Evolutionary conservation across 1,140 invertebrate genomes (phyloP).

Genomic region (Drosophila parvula): DNA sequence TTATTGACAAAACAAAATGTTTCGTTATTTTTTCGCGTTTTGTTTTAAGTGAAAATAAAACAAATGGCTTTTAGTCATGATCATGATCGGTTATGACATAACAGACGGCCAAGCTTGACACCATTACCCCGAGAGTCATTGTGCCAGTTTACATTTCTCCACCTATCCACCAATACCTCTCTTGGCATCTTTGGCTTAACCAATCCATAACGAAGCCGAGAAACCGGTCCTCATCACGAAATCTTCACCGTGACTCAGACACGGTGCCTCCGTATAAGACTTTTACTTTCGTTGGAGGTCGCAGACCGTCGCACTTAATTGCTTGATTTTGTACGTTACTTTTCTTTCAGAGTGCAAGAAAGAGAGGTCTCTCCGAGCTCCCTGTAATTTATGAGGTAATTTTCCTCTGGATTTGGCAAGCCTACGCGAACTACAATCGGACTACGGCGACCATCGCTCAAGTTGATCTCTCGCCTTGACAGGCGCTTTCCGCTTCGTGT

Average conservation of each 20-base stretch:
- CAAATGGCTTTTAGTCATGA: constrained; percentile 29
- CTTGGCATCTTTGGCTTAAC: constrained; percentile 48
- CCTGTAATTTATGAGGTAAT: constrained; percentile 72
- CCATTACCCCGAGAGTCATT: constrained; percentile 74
- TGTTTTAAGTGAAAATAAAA: constrained; percentile 21
- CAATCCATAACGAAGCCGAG: constrained; percentile 58
- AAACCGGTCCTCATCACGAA: constrained; percentile 65
- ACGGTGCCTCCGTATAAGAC: constrained; percentile 33
- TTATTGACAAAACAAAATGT: background rate
- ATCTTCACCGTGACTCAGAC: constrained; percentile 69
- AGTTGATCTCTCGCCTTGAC: constrained; percentile 73
- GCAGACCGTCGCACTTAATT: constrained; percentile 69
- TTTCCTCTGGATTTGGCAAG: constrained; percentile 69
- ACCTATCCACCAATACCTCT: constrained; percentile 19
- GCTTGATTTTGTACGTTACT: constrained; percentile 47
- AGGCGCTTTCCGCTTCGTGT: constrained; percentile 63
- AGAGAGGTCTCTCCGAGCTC: constrained; percentile 1
- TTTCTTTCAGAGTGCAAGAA: constrained; percentile 10
- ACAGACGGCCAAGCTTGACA: constrained; percentile 54
- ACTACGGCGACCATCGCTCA: constrained; percentile 54
- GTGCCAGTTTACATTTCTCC: constrained; percentile 69
- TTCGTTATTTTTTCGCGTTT: constrained; percentile 1
- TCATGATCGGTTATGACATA: constrained; percentile 48
- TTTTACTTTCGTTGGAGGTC: constrained; percentile 82
- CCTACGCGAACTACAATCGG: constrained; percentile 42